Base-by-base conservation (phyloP, 2,888 invertebrate species). In the Baronia brevicornis region DNA sequence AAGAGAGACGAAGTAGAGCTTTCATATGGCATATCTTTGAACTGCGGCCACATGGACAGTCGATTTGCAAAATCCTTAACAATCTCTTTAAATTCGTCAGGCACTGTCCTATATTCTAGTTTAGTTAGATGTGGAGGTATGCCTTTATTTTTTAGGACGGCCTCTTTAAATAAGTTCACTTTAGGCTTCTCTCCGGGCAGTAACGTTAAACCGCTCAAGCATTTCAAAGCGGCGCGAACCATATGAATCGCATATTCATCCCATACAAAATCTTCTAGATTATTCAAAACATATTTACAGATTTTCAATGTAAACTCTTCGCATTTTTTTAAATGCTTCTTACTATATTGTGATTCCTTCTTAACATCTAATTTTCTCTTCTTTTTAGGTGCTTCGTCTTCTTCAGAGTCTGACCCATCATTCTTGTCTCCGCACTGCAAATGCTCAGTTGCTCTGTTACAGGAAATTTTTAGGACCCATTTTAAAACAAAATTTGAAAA, bases 401-500 rank as follows among this genome's bases (percentile, higher is more conserved):
- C 58, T 2, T 56, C 39, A 17, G 41, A 20, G 17, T 67, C 46
- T 2, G 43, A 37, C 25, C 33, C 42, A 1, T 47, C 28, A 3
- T 38, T 27, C 5, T 27, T 22, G 2, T 51, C 48, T 13, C 40
- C 39, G 0, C 38, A 46, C 44, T 74, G 70, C 35, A 77, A 50
- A 21, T 68, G 54, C 32, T 62, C 67, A 0, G 82, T 84, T 0
- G 87, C 88, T 52, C 88, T 65, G 12, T 78, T 68, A 21, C 87
- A 86, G 3, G 87, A 80, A 5, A 88, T 80, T 38, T 55, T 65
- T 4, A 92, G 61, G 38, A 94, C 67, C 22, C 90, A 90, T 54
- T 95, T 90, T 1, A 95, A 56, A 1, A 95, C 91, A 56, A 94
- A 93, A 35, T 93, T 93, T 0, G 92, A 91, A 66, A 90, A 95